Evolutionary conservation across 2,888 invertebrate species (phyloP).

Genomic region (Tridacna gigas): DNA sequence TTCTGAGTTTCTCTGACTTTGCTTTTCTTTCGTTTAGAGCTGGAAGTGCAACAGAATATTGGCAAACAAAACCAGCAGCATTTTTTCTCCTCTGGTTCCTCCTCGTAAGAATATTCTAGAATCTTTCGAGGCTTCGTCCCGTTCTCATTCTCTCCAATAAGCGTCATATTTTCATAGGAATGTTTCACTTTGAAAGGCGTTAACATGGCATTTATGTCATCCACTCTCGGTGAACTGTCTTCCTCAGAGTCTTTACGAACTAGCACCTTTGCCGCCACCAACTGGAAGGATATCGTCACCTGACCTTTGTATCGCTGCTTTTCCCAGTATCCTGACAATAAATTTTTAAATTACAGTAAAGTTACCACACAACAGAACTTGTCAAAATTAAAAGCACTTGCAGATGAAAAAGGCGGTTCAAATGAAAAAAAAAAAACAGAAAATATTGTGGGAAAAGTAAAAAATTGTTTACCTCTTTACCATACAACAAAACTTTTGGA

Average conservation of each 20-base stretch:
- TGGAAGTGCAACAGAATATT: slow-evolving; percentile 48
- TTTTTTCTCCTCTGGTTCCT: slow-evolving; percentile 63
- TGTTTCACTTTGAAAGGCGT: slow-evolving; percentile 72
- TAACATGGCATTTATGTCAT: slow-evolving; percentile 65
- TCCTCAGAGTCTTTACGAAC: slow-evolving; percentile 73
- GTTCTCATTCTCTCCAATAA: slow-evolving; percentile 66
- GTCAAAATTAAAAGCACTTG: no score
- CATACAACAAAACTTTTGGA: no score
- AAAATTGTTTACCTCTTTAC: no score
- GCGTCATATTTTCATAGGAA: slow-evolving; percentile 78
- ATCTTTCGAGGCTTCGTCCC: slow-evolving; percentile 66
- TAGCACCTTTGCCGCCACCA: slow-evolving; percentile 76
- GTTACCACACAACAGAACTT: neutral
- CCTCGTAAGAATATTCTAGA: slow-evolving; percentile 70
- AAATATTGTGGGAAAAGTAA: no score
- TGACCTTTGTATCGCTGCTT: slow-evolving; percentile 81
- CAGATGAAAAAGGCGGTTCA: no score
- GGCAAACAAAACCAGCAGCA: slow-evolving; percentile 59
- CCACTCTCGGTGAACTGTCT: slow-evolving; percentile 67
- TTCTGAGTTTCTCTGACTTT: slow-evolving; percentile 31
- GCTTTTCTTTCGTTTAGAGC: slow-evolving; percentile 37
- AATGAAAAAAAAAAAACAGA: no score
- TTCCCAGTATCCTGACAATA: slow-evolving; percentile 75
- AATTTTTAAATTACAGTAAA: neutral
- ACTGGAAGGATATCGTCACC: slow-evolving; percentile 77